Conservation (phyloP, 2,888 invertebrate genomes). For the Lamproptera curius region DNA sequence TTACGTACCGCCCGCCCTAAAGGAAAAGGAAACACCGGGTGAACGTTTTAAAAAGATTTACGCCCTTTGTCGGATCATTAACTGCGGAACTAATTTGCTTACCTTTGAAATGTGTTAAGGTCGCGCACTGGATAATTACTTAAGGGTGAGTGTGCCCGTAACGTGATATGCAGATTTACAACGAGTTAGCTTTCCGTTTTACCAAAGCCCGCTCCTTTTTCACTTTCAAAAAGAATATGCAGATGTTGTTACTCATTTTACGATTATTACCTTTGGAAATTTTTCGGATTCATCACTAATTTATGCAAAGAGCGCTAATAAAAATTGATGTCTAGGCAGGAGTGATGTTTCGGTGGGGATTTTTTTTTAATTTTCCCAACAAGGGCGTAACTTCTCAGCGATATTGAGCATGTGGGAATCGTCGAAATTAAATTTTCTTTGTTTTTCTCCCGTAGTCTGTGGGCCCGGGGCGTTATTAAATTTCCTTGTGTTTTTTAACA, state of each 20-base stretch:
- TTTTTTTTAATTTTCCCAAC: slow-evolving; percentile 51
- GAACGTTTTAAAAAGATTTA: slow-evolving; percentile 77
- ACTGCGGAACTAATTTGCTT: slow-evolving; percentile 77
- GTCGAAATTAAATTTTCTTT: slow-evolving; percentile 77
- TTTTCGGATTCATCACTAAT: slow-evolving; percentile 13
- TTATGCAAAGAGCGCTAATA: slow-evolving; percentile 21
- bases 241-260: neutral
- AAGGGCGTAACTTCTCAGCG: slow-evolving; percentile 61
- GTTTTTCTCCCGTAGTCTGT: slow-evolving; percentile 60
- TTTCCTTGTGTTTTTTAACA: slow-evolving; percentile 79
- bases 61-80: slow-evolving; percentile 77
- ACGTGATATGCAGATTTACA: slow-evolving; percentile 70
- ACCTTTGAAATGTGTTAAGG: slow-evolving; percentile 76
- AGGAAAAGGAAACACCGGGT: slow-evolving; percentile 68
- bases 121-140: slow-evolving; percentile 71
- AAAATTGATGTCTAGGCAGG: slow-evolving; percentile 19
- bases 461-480: slow-evolving; percentile 74
- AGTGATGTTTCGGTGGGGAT: slow-evolving; percentile 21
- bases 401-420: slow-evolving; percentile 77
- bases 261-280: slow-evolving; percentile 1
- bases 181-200: slow-evolving; percentile 41
- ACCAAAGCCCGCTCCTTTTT: slow-evolving; percentile 25
- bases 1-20: slow-evolving; percentile 61
- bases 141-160: slow-evolving; percentile 56
- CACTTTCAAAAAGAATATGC: slow-evolving; percentile 8